These are phyloP conservation scores for Akabosia matsudoensis DNA, from an alignment of 1,140 invertebrate species.

Conservation along the genomic window DNA sequence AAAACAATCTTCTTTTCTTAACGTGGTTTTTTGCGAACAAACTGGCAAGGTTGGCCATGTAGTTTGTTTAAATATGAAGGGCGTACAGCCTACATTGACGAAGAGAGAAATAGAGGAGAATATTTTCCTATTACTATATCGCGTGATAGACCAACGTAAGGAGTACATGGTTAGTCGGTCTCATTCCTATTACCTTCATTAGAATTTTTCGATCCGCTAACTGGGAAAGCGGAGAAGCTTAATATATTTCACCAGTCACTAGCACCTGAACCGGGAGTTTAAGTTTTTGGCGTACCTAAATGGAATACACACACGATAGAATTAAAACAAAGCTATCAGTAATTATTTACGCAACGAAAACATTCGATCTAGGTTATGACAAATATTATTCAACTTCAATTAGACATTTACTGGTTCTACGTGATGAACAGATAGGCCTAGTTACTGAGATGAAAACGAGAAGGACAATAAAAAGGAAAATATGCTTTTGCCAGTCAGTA, in stretches of 20 bases:
- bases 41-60: background rate
- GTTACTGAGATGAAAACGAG: no score
- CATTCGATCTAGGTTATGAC: no score
- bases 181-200: slow-evolving; percentile 9
- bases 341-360: no score
- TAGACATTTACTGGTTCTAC: no score
- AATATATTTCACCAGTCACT: background rate
- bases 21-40: no score
- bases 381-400: no score
- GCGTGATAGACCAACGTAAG: slow-evolving; percentile 10
- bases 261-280: background rate
- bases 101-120: background rate
- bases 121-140: slow-evolving; percentile 8
- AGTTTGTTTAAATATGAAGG: background rate
- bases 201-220: slow-evolving; percentile 3
- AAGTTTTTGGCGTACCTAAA: background rate
- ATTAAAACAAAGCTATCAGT: no score
- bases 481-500: no score
- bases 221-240: background rate
- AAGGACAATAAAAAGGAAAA: no score
- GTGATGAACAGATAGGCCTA: no score
- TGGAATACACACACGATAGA: slow-evolving; percentile 14
- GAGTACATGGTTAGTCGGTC: background rate
- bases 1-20: no score
- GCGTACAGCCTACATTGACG: background rate